Evolutionary conservation across 1,140 invertebrate species (phyloP).

Genomic region (Eupristina koningsbergeri): DNA sequence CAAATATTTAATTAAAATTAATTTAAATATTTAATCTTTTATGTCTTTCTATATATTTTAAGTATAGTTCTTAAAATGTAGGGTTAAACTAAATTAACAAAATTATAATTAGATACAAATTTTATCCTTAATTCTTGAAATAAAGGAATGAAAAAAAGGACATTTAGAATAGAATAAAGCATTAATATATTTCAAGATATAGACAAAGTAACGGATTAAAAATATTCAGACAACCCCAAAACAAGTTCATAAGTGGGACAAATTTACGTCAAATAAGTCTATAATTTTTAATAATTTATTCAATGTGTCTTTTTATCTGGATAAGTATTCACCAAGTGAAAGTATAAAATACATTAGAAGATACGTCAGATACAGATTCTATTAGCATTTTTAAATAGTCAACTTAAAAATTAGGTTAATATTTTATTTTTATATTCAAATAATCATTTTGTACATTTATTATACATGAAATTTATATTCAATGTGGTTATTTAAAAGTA

Average conservation of each 20-base stretch:
- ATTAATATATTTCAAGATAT: background rate
- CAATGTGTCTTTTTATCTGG: background rate
- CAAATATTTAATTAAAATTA: too few species aligned
- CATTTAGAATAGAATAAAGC: too few species aligned
- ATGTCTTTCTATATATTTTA: too few species aligned
- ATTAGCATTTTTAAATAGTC: conserved; percentile 25
- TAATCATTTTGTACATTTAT: background rate
- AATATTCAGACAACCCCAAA: conserved; percentile 6
- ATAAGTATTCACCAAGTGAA: conserved; percentile 19
- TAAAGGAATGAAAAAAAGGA: too few species aligned
- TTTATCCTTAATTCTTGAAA: too few species aligned
- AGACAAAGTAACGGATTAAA: background rate
- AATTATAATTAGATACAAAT: too few species aligned
- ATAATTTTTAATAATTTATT: conserved; percentile 30
- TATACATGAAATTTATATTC: background rate
- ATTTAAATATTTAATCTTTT: too few species aligned
- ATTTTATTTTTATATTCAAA: background rate
- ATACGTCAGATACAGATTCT: conserved; percentile 8
- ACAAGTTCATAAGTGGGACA: background rate
- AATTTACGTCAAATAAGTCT: background rate
- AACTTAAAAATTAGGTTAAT: conserved; percentile 12
- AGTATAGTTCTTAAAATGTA: too few species aligned
- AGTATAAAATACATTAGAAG: conserved; percentile 23
- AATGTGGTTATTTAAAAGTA: background rate
- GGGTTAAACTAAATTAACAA: too few species aligned